Evolutionary conservation across 2,113 vertebrate genomes (phyloP), one percentile per base, ranked within the genome.

Genomic region (Carollia perspicillata): DNA sequence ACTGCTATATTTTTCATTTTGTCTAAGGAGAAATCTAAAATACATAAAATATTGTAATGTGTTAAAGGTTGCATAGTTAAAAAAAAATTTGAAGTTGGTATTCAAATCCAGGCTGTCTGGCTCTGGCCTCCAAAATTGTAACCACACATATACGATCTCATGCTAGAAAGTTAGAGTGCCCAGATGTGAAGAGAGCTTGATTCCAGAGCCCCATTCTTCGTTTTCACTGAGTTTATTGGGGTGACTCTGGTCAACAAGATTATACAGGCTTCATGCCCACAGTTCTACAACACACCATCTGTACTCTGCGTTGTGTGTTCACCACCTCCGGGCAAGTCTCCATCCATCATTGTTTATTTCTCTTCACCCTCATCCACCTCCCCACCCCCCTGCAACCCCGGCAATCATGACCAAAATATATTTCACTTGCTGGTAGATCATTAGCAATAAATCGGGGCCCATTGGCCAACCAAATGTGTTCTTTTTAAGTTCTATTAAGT

Each of bases 401-500:
- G 28, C 28, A 30, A 30, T 92, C 80, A 89, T 81, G 49, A 33
- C 5, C 66, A 51, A 71, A 11, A 37, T 69, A 81, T 81, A 89
- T 95, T 90, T 93, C 79, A 89, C 60, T 94, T 33, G 74, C 11
- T 69, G 2, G 16, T 58, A 69, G 26, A 84, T 28, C 33, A 58
- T 74, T 86, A 88, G 47, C 8, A 65, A 86, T 92, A 83, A 84
- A 81, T 89, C 28, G 30, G 26, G 12, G 22, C 0, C 16, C 20
- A 47, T 3, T 78, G 69, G 13, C 49, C n/a, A 33, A 75, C 1
- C 23, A 23, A 72, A 37, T 44, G 8, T 83, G 13, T 51, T 44
- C 23, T 77, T 71, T 77, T 94, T 58, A 12, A 80, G 49, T 91
- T 89, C 53, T 83, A 86, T 89, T 91, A 91, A 81, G n/a, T 89